Base-by-base conservation (phyloP, 2,888 invertebrate genomes). In the Drosophila eohydei region DNA sequence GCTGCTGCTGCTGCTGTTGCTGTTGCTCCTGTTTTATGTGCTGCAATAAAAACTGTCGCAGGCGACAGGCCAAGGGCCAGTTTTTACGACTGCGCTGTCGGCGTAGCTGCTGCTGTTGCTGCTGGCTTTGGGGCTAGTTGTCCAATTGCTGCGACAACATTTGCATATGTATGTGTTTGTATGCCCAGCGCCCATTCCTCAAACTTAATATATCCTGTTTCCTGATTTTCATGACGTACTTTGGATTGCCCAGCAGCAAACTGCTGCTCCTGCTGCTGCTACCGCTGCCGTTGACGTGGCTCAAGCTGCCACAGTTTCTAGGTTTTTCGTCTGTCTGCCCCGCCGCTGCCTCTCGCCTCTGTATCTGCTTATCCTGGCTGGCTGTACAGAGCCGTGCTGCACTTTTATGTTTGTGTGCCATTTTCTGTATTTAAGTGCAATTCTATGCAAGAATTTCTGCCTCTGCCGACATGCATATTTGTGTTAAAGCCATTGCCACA, bases 401-500 rank as follows among this genome's bases (percentile, higher is more conserved):
- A 80, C 62, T 79, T 80, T 80, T 80, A 80, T 80, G 74, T 21
- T 50, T 68, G 75, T 74, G 67, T 81, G 79, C 89, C 71, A 89
- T 88, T 87, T 85, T 89, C 89, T 89, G 89, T 85, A 88, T 84
- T 85, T 85, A 85, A 85, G 89, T 85, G 85, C 85, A 85, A 85
- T 85, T 89, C 85, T 85, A 85, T 85, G 85, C 85, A 85, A 84
- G 85, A 88, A 89, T 89, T 75, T 89, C 80, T 50, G 52, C 81
- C 81, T 80, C 71, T 69, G 78, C 73, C 89, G 73, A 87, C 89
- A 89, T 85, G 84, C 85, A 87, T 85, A 89, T 85, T 85, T 85
- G 89, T 87, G 84, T 83, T 86, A 78, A 89, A 86, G 87, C 85
- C 81, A 86, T 83, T 71, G 59, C 41, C 63, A 69, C 59, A 12